phyloP scores from a whole-genome alignment of 2,888 invertebrate genomes.

The Notodonta ziczac region DNA sequence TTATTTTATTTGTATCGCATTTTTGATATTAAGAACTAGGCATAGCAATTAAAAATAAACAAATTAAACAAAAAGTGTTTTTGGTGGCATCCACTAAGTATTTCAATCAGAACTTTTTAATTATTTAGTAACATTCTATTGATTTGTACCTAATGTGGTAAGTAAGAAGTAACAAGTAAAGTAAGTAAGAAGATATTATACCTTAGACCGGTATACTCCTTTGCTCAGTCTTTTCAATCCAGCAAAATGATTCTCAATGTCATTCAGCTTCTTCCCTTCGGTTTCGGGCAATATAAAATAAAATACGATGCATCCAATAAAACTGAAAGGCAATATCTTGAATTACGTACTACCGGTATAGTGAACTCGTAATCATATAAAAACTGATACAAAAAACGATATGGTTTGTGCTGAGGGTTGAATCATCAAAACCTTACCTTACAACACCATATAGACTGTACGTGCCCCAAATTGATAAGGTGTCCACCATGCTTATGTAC shows the following conservation, averaged over 20 bases:
- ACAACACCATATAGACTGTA: slow-evolving; percentile 88
- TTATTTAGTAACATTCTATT: too few relatives aligned
- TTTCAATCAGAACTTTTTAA: too few relatives aligned
- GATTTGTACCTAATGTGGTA: too few relatives aligned
- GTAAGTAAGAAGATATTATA: slow-evolving; percentile 16
- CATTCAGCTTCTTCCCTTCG: slow-evolving; percentile 89
- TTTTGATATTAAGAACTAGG: too few relatives aligned
- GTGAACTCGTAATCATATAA: too few relatives aligned
- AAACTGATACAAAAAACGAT: too few relatives aligned
- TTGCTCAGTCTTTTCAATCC: slow-evolving; percentile 82
- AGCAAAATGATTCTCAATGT: slow-evolving; percentile 89
- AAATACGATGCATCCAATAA: slow-evolving; percentile 86
- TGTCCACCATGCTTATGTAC: slow-evolving; percentile 87
- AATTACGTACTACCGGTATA: neutral
- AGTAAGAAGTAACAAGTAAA: too few relatives aligned
- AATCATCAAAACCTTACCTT: slow-evolving; percentile 55
- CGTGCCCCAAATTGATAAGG: slow-evolving; percentile 88
- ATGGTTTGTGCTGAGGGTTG: too few relatives aligned
- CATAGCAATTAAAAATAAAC: too few relatives aligned
- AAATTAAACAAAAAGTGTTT: too few relatives aligned
- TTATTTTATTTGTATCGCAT: too few relatives aligned
- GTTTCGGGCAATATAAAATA: slow-evolving; percentile 92
- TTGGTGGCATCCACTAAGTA: too few relatives aligned
- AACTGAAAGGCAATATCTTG: slow-evolving; percentile 58
- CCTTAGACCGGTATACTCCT: slow-evolving; percentile 70